These are phyloP conservation scores for Vireo altiloquus DNA, from an alignment of 2,113 vertebrate genomes.

Conservation along the genomic window DNA sequence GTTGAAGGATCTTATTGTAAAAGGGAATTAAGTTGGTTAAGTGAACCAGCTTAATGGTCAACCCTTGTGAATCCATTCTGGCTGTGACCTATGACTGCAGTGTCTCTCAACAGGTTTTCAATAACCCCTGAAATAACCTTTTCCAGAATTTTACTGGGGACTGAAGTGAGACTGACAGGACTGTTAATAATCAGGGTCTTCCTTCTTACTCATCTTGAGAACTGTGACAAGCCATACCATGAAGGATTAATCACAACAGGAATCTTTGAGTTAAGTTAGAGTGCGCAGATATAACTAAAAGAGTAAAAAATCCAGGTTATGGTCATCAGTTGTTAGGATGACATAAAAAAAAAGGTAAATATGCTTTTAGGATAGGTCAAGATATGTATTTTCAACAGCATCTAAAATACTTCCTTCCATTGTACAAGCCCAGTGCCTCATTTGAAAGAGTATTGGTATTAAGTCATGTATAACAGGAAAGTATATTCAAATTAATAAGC, in stretches of 20 bases:
- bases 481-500: neutral
- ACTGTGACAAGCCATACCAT: rapidly evolving
- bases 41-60: neutral
- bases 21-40: neutral
- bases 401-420: neutral
- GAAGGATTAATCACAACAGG: neutral
- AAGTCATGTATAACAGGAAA: neutral
- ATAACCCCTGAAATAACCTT: neutral
- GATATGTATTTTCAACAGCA: neutral
- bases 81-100: neutral
- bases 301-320: neutral
- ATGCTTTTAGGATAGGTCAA: neutral
- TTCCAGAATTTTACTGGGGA: neutral
- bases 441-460: neutral
- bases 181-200: neutral
- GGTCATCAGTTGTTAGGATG: neutral
- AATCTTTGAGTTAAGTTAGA: neutral
- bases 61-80: rapidly evolving
- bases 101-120: neutral
- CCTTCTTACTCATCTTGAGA: neutral
- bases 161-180: neutral
- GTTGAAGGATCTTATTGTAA: neutral
- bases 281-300: neutral
- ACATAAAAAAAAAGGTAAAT: neutral
- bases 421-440: neutral